phyloP scores from a whole-genome alignment of 2,113 vertebrate genomes.

The Crocuta crocuta region DNA sequence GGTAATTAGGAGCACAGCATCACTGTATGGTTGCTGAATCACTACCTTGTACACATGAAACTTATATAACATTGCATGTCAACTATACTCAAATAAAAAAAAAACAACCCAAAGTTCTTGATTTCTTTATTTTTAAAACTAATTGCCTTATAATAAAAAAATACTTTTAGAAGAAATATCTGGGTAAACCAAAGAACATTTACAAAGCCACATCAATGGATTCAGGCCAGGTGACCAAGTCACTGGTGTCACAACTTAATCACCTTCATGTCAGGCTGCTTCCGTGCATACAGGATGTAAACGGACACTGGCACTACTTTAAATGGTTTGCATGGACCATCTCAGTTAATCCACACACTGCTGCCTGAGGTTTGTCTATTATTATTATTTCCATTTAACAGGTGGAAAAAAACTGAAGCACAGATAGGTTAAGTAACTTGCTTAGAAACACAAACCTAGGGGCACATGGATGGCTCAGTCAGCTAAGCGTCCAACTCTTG shows the following conservation, averaged over 20 bases:
- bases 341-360: not conserved
- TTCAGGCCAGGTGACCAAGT: not conserved
- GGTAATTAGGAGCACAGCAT: not conserved
- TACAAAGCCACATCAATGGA: not conserved
- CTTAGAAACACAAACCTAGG: conserved; percentile 3
- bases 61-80: not conserved
- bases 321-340: not conserved
- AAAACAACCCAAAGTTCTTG: not conserved
- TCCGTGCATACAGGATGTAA: not conserved
- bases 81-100: not conserved
- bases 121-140: not conserved
- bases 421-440: conserved; percentile 8
- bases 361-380: not conserved
- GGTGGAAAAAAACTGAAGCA: not conserved
- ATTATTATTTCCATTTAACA: not conserved
- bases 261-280: not conserved
- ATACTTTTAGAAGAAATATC: not conserved
- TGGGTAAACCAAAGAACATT: not conserved
- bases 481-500: too few species aligned
- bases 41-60: not conserved
- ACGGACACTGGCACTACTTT: not conserved
- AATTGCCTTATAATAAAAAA: not conserved
- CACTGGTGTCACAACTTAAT: too few species aligned
- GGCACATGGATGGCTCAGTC: too few species aligned
- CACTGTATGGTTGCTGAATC: not conserved